Evolutionary conservation across 2,888 invertebrate genomes (phyloP).

Genomic region (Smittia sp.): DNA sequence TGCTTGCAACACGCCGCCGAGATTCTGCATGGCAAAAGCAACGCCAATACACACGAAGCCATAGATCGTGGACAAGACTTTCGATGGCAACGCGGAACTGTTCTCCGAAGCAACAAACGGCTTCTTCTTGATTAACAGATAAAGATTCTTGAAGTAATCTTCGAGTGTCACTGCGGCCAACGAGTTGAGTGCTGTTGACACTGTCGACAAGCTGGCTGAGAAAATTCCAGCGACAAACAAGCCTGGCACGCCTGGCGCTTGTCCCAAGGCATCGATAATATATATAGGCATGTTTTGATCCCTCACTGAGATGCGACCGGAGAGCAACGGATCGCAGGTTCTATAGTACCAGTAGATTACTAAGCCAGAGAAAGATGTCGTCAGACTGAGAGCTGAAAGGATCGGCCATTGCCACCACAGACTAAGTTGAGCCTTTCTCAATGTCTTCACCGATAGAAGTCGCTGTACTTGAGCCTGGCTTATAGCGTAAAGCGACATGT

Average conservation of each 20-base stretch:
- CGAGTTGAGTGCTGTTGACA: constrained; percentile 88
- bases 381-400: constrained; percentile 66
- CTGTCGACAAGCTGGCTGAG: constrained; percentile 85
- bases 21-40: constrained; percentile 76
- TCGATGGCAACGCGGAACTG: constrained; percentile 56
- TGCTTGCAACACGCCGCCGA: constrained; percentile 84
- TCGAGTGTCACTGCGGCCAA: constrained; percentile 85
- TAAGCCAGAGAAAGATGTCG: constrained; percentile 74
- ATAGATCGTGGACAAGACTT: constrained; percentile 67
- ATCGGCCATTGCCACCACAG: constrained; percentile 82
- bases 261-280: constrained; percentile 71
- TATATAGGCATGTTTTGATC: constrained; percentile 81
- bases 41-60: constrained; percentile 75
- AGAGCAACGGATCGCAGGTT: constrained; percentile 73
- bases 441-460: constrained; percentile 66
- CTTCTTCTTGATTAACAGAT: constrained; percentile 48
- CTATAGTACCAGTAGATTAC: constrained; percentile 81
- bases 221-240: constrained; percentile 89
- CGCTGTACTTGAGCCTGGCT: constrained; percentile 83
- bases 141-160: constrained; percentile 70
- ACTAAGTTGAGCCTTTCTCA: constrained; percentile 68
- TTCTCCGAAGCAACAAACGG: constrained; percentile 49
- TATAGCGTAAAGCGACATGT: constrained; percentile 77
- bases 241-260: constrained; percentile 77
- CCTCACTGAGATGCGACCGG: constrained; percentile 60